phyloP scores from a whole-genome alignment of 1,140 invertebrate genomes.

The Frieseomelitta varia region DNA sequence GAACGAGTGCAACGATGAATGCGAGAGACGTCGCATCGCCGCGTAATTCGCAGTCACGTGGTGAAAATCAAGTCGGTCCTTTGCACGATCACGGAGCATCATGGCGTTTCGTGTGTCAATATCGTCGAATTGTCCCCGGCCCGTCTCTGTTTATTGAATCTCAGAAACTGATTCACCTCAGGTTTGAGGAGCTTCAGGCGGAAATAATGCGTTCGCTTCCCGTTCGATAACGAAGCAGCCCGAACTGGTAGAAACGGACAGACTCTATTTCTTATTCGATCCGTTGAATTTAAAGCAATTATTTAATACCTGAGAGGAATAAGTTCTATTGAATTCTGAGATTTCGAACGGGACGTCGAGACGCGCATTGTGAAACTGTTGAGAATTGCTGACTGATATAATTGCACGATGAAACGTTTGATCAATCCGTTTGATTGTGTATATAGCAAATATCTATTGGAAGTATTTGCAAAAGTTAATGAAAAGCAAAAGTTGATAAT shows the following conservation, averaged over 20 bases:
- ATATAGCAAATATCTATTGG: not conserved
- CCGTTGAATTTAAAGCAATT: too few species aligned
- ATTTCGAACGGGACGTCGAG: not conserved
- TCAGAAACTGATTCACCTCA: not conserved
- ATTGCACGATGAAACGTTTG: too few species aligned
- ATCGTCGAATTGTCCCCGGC: not conserved
- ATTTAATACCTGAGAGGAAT: not conserved
- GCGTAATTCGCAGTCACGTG: constrained; percentile 1
- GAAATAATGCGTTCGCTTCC: not conserved
- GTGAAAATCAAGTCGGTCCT: not conserved
- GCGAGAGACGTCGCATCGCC: not conserved
- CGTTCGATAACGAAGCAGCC: not conserved
- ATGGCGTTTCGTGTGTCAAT: not conserved
- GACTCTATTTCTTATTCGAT: not conserved
- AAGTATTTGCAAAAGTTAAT: not conserved
- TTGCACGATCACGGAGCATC: not conserved
- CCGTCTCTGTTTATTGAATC: not conserved
- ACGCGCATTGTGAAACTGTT: not conserved
- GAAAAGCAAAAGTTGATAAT: not conserved
- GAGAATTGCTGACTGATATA: not conserved
- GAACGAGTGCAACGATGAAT: not conserved
- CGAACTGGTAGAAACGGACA: not conserved
- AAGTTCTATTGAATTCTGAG: not conserved
- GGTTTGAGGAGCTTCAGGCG: not conserved
- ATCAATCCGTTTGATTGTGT: not conserved